Percentiles rank a stretch among this genome's conserved stretches.
These are phyloP conservation scores for Gymnoscopelus microlampas DNA, from an alignment of 2,797 vertebrate species.

Conservation along the genomic window DNA sequence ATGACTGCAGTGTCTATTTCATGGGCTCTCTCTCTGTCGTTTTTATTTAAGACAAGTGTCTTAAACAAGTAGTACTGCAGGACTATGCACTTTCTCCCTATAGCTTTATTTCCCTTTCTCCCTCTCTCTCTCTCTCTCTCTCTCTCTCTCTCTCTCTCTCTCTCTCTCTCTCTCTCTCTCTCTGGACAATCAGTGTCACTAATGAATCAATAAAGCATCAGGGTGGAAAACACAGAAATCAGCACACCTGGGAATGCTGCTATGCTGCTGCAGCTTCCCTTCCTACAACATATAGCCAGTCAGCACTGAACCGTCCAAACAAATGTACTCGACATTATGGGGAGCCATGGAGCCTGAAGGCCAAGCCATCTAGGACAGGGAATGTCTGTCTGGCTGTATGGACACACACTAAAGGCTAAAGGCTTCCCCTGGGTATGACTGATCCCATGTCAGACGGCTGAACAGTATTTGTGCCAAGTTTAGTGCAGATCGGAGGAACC, in stretches of 20 bases:
- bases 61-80: conserved; percentile 45
- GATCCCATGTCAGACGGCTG: too few species aligned
- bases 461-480: too few species aligned
- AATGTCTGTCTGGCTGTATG: too few species aligned
- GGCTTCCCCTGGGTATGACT: too few species aligned
- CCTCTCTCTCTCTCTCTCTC: conserved; percentile 18
- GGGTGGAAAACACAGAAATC: conserved; percentile 63
- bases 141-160: neutral
- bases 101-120: conserved; percentile 22
- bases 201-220: conserved; percentile 65
- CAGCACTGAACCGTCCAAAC: neutral
- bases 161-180: conserved; percentile 25
- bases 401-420: too few species aligned
- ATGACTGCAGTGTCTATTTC: conserved; percentile 46
- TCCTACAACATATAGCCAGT: conserved; percentile 29
- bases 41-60: conserved; percentile 59
- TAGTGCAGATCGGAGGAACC: too few species aligned
- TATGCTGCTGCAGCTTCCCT: conserved; percentile 44
- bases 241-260: conserved; percentile 51
- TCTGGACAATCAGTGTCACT: conserved; percentile 60
- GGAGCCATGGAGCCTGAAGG: too few species aligned
- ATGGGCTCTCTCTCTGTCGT: conserved; percentile 42
- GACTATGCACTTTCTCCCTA: neutral
- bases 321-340: too few species aligned
- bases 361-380: too few species aligned